phyloP scores from a whole-genome alignment of 2,797 vertebrate genomes.

The Limosa lapponica region DNA sequence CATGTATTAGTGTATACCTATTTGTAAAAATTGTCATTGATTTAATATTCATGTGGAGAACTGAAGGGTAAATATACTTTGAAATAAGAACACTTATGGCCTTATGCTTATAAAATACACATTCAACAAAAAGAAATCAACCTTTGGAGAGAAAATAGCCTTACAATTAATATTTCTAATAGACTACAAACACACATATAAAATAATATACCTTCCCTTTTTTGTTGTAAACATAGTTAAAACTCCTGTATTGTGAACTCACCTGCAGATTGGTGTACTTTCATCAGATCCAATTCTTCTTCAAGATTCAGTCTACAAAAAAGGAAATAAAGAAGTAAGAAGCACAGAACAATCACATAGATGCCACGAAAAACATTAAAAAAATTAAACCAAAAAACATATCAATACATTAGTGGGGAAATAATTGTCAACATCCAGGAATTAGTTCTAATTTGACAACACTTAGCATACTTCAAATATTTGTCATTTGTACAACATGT shows the following conservation, averaged over 20 bases:
- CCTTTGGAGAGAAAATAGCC: background rate
- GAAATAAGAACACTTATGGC: background rate
- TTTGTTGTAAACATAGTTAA: constrained; percentile 78
- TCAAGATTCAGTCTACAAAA: constrained; percentile 82
- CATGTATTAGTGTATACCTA: background rate
- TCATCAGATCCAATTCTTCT: constrained; percentile 87
- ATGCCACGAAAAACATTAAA: background rate
- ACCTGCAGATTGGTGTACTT: constrained; percentile 80
- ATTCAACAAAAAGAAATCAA: background rate
- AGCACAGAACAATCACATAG: background rate
- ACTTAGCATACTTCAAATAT: background rate
- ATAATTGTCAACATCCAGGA: background rate
- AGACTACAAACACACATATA: background rate
- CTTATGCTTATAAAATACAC: background rate
- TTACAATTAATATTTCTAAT: background rate
- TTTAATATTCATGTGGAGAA: background rate
- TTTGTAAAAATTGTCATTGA: background rate
- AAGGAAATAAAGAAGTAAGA: constrained; percentile 19
- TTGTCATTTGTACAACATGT: background rate
- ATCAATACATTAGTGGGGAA: background rate
- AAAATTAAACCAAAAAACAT: background rate
- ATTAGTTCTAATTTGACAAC: background rate
- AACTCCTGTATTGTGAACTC: constrained; percentile 80
- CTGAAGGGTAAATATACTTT: background rate
- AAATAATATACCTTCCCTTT: constrained; percentile 78